Evolutionary conservation across 2,113 vertebrate species (phyloP).

Genomic region (Actinemys pallida): DNA sequence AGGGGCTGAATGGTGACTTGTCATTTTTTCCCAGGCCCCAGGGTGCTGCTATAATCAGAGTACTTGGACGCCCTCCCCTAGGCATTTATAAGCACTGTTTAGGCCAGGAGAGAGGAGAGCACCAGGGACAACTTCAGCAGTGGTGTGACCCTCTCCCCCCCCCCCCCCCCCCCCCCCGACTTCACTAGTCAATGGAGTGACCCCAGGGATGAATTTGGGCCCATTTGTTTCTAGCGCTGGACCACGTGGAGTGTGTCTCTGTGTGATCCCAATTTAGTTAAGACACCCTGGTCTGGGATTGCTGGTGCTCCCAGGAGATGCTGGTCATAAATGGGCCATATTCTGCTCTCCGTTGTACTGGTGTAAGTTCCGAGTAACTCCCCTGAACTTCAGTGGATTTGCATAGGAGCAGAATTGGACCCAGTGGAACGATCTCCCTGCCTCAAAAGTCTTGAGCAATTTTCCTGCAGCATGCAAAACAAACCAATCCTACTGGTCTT

Average conservation of each 20-base stretch:
- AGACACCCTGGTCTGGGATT: background rate
- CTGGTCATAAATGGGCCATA: background rate
- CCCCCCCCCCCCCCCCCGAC: accelerated
- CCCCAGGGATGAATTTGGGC: background rate
- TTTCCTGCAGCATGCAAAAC: background rate
- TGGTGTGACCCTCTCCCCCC: too few relatives aligned
- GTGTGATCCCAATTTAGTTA: background rate
- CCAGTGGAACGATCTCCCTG: background rate
- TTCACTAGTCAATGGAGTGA: background rate
- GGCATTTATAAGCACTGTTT: background rate
- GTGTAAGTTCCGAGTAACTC: background rate
- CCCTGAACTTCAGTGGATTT: background rate
- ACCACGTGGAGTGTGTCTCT: background rate
- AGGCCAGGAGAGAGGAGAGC: background rate
- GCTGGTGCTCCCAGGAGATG: background rate
- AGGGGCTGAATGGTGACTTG: background rate
- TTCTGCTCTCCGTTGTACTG: background rate
- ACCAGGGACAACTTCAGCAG: background rate
- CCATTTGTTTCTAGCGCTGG: background rate
- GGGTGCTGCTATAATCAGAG: background rate
- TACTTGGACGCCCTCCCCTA: background rate
- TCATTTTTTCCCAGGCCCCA: background rate
- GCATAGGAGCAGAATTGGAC: background rate
- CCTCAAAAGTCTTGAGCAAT: background rate
- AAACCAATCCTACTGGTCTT: background rate